These are phyloP conservation scores for Amphipyra berbera DNA, from an alignment of 2,888 invertebrate genomes.

Conservation along the genomic window DNA sequence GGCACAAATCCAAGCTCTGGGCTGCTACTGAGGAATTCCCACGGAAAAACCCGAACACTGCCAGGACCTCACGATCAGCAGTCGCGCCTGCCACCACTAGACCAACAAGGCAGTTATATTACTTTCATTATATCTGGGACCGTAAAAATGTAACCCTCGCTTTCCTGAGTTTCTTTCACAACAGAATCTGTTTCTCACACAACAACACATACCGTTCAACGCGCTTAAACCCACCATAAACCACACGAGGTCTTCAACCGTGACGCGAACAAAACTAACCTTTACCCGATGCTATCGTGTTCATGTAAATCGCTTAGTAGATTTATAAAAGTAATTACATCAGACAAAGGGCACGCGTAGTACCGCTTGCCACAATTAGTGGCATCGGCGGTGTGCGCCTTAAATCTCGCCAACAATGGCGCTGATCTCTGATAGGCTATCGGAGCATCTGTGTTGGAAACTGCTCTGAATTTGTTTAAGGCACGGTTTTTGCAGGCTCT, in stretches of 20 bases:
- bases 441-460: slow-evolving; percentile 75
- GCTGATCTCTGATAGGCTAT: slow-evolving; percentile 80
- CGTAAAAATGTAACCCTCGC: too few relatives aligned
- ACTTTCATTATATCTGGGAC: too few relatives aligned
- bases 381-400: slow-evolving; percentile 63
- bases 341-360: slow-evolving; percentile 72
- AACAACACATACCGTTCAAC: too few relatives aligned
- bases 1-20: too few relatives aligned
- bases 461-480: slow-evolving; percentile 80
- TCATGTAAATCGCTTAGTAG: slow-evolving; percentile 80
- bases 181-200: too few relatives aligned
- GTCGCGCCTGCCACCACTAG: too few relatives aligned
- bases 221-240: slow-evolving; percentile 32
- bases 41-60: too few relatives aligned
- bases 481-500: slow-evolving; percentile 43
- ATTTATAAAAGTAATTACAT: slow-evolving; percentile 82
- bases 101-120: too few relatives aligned
- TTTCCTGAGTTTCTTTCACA: too few relatives aligned
- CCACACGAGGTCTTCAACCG: slow-evolving; percentile 61
- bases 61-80: too few relatives aligned
- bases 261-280: slow-evolving; percentile 77
- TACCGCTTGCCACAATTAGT: slow-evolving; percentile 58
- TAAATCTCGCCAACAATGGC: slow-evolving; percentile 80
- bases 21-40: too few relatives aligned
- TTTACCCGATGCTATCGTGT: slow-evolving; percentile 71